Percentiles rank a stretch among this genome's conserved stretches.
These are phyloP conservation scores for Luperina nickerlii DNA, from an alignment of 2,888 invertebrate genomes.

Conservation along the genomic window DNA sequence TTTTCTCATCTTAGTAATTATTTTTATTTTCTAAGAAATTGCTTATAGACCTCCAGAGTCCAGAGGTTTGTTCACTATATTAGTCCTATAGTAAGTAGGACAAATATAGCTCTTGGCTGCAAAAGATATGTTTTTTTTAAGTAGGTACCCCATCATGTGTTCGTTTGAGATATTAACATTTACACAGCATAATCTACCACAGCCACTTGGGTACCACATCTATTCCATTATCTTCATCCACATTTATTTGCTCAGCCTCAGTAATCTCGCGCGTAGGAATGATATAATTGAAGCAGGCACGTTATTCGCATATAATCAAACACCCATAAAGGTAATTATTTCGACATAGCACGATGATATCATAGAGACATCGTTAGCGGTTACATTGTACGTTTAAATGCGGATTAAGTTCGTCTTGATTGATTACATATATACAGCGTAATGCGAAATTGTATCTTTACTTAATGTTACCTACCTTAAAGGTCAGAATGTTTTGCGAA, in stretches of 20 bases:
- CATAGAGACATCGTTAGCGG: slow-evolving; percentile 67
- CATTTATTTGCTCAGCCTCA: slow-evolving; percentile 41
- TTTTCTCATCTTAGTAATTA: not conserved
- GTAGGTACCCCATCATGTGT: too few species aligned
- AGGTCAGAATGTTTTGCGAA: slow-evolving; percentile 64
- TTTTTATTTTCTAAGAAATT: not conserved
- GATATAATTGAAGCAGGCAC: slow-evolving; percentile 62
- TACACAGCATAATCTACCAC: not conserved
- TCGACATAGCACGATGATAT: slow-evolving; percentile 61
- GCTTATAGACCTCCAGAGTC: too few species aligned
- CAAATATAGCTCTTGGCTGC: not conserved
- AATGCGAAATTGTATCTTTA: slow-evolving; percentile 65
- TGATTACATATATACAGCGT: slow-evolving; percentile 61
- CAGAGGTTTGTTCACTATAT: not conserved
- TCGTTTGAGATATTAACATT: not conserved
- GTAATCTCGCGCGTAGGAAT: slow-evolving; percentile 54
- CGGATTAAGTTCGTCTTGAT: slow-evolving; percentile 68
- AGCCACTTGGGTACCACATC: slow-evolving; percentile 34
- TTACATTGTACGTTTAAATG: slow-evolving; percentile 66
- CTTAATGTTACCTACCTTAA: slow-evolving; percentile 56
- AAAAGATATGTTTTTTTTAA: not conserved
- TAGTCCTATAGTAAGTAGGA: not conserved
- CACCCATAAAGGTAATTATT: slow-evolving; percentile 68
- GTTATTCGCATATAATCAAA: slow-evolving; percentile 69
- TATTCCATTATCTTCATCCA: slow-evolving; percentile 30